Base-by-base conservation (phyloP, 2,888 invertebrate species). In the Cyaniris semiargus region DNA sequence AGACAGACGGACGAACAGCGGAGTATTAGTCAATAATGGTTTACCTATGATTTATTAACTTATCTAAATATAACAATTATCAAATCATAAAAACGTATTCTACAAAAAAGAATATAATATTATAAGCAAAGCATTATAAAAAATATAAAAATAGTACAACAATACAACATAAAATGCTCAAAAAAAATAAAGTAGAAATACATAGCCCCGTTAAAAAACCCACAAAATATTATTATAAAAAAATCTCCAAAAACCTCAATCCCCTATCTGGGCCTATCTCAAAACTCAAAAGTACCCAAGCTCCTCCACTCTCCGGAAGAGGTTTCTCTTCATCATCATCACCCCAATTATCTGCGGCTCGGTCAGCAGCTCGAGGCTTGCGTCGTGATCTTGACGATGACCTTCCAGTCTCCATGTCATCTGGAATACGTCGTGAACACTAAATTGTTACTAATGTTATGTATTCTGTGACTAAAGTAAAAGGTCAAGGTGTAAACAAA, bases 341-440 rank as follows among this genome's bases (percentile, higher is more conserved):
- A 89, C 83, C 0, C 85, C 90, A 2, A 90, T 83, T 27, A 92
- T 82, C 89, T 89, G 89, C 75, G 91, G 91, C 0, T 86, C 81
- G 0, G 82, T 82, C 34, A 92, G 83, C 0, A 83, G 79, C 2
- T 89, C 86, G 80, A 82, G 85, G 2, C 90, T 87, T 0, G 91
- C 84, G 76, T 92, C 92, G 77, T 91, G 86, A 18, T 89, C 88
- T 0, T 80, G 76, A 38, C 86, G 81, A 1, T 89, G 88, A 3
- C 92, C 92, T 79, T 92, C 92, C 13, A 93, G 80, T 6, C 90
- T 83, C 84, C 90, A 93, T 23, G 80, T 84, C 83, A 93, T 85
- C 93, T 93, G 83, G 1, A 82, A 82, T 38, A 77, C n/a, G n/a
- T n/a, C 8, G 60, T 60, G 10, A 38, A 38, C 38, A 38, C 38